phyloP scores from a whole-genome alignment of 2,797 vertebrate species.

The Alosa sapidissima region DNA sequence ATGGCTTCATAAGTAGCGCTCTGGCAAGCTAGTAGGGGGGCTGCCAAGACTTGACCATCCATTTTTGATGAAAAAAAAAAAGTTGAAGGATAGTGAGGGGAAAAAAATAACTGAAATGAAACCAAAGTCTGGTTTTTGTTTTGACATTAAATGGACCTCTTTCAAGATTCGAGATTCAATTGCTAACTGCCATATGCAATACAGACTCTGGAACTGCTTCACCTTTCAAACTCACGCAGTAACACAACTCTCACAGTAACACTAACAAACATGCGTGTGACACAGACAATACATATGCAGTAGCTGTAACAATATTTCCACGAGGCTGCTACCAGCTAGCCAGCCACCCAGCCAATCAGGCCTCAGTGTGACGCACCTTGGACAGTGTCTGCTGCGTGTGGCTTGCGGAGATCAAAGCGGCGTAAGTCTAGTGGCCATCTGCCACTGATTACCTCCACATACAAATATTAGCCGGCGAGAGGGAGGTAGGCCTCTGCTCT shows the following conservation, averaged over 20 bases:
- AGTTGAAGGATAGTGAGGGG: neutral
- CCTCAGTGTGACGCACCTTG: neutral
- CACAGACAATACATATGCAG: neutral
- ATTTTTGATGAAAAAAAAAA: neutral
- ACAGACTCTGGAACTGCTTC: neutral
- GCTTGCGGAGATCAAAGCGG: conserved; percentile 33
- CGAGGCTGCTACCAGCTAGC: neutral
- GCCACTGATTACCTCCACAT: conserved; percentile 18
- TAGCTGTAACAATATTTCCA: conserved; percentile 11
- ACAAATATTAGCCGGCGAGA: conserved; percentile 31
- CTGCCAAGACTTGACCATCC: conserved; percentile 9
- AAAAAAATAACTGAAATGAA: neutral
- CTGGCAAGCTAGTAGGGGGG: neutral
- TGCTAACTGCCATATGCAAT: conserved; percentile 16
- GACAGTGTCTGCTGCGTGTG: conserved; percentile 17
- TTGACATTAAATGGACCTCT: conserved; percentile 13
- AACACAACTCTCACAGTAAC: neutral
- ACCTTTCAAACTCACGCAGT: conserved; percentile 4
- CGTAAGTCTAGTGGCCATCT: conserved; percentile 16
- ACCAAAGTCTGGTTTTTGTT: conserved; percentile 17
- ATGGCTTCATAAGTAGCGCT: neutral
- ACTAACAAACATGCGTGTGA: neutral
- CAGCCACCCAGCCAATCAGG: conserved; percentile 4
- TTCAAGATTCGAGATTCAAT: conserved; percentile 11
- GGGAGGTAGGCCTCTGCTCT: neutral